A percentile compares a stretch with the other conserved stretches of the same genome.
phyloP scores from a whole-genome alignment of 2,888 invertebrate species.

The Calameuta pallipes region DNA sequence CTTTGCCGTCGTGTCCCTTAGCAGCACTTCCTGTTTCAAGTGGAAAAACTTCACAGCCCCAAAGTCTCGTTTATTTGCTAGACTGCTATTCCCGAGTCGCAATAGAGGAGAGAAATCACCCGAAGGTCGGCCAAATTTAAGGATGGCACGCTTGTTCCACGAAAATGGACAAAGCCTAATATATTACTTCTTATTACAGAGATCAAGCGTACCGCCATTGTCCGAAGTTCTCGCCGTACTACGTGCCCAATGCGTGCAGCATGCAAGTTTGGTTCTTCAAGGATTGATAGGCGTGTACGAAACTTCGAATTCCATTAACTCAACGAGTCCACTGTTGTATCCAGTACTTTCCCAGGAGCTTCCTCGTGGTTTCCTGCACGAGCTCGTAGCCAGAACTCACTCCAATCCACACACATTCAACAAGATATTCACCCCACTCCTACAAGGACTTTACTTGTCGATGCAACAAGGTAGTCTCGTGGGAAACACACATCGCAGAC shows the following conservation, averaged over 20 bases:
- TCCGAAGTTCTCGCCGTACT: slow-evolving; percentile 73
- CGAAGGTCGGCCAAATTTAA: slow-evolving; percentile 68
- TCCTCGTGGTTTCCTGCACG: slow-evolving; percentile 80
- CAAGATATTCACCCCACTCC: slow-evolving; percentile 74
- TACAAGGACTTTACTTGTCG: slow-evolving; percentile 77
- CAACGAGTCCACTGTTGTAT: slow-evolving; percentile 75
- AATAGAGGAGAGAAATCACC: slow-evolving; percentile 79
- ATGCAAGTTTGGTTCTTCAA: slow-evolving; percentile 71
- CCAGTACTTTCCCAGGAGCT: slow-evolving; percentile 78
- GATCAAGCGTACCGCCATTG: slow-evolving; percentile 79
- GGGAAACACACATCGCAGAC: slow-evolving; percentile 74
- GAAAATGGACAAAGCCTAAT: slow-evolving; percentile 8
- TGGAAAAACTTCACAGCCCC: slow-evolving; percentile 59
- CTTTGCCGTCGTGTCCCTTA: slow-evolving; percentile 61
- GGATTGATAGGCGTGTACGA: slow-evolving; percentile 64
- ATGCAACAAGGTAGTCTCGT: slow-evolving; percentile 79
- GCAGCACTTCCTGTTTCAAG: slow-evolving; percentile 64
- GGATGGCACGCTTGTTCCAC: not conserved
- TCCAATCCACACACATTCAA: slow-evolving; percentile 72
- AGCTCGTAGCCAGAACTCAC: slow-evolving; percentile 74
- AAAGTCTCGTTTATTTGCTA: slow-evolving; percentile 68
- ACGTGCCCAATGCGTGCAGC: slow-evolving; percentile 72
- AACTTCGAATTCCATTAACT: slow-evolving; percentile 49
- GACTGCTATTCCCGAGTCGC: slow-evolving; percentile 79
- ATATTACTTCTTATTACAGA: slow-evolving; percentile 61